Evolutionary conservation across 1,140 invertebrate species (phyloP), one percentile per base, ranked within the genome.

Genomic region (Adelges cooleyi): DNA sequence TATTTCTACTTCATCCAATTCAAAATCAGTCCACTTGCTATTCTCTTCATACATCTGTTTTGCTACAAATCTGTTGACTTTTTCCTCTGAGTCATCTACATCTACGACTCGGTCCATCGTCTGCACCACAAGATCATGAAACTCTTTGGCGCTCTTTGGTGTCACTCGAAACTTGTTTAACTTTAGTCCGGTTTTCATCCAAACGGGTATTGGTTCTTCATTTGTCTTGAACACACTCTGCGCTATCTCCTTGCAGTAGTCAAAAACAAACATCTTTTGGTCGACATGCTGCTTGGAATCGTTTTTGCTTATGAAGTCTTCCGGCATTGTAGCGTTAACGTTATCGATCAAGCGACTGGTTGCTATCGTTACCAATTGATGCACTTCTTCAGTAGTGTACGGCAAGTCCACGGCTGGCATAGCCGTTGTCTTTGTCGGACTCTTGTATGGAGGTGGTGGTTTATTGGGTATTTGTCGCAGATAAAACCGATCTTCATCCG

Each of bases 391-490:
- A 33, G 42, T 13, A 15, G 42, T 29, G n/a, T 48, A 62, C 4
- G 38, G 18, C 1, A 46, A 20, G 9, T 62, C 42, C 27, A 48
- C 6, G 29, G 33, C 2, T n/a, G 17, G 0, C 29, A 20, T 18
- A 1, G 2, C 0, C 46, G 20, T 18, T 1, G 1, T 48, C 29
- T 62, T 62, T 15, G 38, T 62, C 0, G 56, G 56, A 20, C 56
- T 62, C 2, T 62, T 62, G 6, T 62, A 62, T 3, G 56, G 56
- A 1, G 56, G 42, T 9, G 56, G 56, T 13, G 56, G 56, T 46
- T 62, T 46, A 11, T 48, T 62, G 3, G 56, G 56, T 33, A 62
- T 62, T 62, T 62, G 22, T 48, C 40, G 25, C 3, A 48, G 1
- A 48, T 46, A 62, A n/a, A 46, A 48, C n/a, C 33, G 23, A 15